Evolutionary conservation across 2,888 invertebrate genomes (phyloP).

Genomic region (Melieria picta): DNA sequence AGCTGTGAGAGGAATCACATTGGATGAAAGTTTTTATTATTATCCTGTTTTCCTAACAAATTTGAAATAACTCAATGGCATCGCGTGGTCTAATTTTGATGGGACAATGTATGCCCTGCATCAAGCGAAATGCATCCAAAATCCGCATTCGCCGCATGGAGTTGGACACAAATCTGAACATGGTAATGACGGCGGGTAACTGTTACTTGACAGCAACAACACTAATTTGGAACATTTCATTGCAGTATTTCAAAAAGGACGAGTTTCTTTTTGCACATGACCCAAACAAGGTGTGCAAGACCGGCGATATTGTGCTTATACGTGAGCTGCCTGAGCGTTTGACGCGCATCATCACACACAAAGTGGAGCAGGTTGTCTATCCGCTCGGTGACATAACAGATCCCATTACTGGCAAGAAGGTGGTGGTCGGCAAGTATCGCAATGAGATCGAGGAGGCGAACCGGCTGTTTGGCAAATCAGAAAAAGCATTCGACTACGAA

Average conservation of each 20-base stretch:
- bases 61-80: constrained; percentile 57
- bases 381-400: constrained; percentile 87
- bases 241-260: constrained; percentile 81
- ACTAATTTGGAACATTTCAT: constrained; percentile 41
- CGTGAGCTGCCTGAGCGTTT: constrained; percentile 77
- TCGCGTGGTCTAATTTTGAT: constrained; percentile 71
- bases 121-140: constrained; percentile 82
- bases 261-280: constrained; percentile 81
- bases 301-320: constrained; percentile 85
- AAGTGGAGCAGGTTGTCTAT: constrained; percentile 82
- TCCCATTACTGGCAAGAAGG: constrained; percentile 84
- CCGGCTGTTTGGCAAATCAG: constrained; percentile 76
- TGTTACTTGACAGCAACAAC: neutral
- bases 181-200: constrained; percentile 69
- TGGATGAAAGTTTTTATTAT: too few relatives aligned
- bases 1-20: too few relatives aligned
- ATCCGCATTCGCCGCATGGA: constrained; percentile 80
- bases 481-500: constrained; percentile 77
- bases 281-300: constrained; percentile 79
- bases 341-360: constrained; percentile 81
- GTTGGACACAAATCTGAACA: constrained; percentile 78
- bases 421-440: constrained; percentile 77
- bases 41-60: too few relatives aligned
- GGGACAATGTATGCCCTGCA: constrained; percentile 82
- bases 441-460: constrained; percentile 77